phyloP scores from a whole-genome alignment of 2,113 vertebrate genomes.

The Mastomys coucha region DNA sequence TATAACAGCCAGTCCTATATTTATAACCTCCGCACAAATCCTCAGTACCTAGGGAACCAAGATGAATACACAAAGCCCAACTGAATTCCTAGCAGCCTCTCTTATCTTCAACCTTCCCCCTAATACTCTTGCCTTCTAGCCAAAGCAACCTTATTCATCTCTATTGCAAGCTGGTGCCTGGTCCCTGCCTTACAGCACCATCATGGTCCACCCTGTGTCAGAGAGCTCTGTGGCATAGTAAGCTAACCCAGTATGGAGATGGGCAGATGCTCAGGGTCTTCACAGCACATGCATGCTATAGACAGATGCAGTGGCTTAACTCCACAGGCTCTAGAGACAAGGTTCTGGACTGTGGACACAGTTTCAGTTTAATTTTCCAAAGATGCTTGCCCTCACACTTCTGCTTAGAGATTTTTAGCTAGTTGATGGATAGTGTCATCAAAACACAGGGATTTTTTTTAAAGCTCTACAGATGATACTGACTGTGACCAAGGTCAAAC shows the following conservation, averaged over 20 bases:
- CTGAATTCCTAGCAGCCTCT: not conserved
- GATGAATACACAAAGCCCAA: not conserved
- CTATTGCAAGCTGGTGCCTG: not conserved
- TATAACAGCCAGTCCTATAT: not conserved
- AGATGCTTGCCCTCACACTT: rapidly evolving
- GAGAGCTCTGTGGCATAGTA: not conserved
- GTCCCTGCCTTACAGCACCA: not conserved
- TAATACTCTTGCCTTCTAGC: not conserved
- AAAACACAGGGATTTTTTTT: not conserved
- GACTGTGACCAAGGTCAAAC: not conserved
- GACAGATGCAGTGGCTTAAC: not conserved
- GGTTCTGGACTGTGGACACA: not conserved
- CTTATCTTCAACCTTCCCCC: not conserved
- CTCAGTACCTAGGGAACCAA: not conserved
- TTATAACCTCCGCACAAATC: not conserved
- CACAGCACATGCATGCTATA: rapidly evolving
- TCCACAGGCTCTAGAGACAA: not conserved
- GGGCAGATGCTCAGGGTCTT: not conserved
- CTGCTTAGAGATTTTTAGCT: not conserved
- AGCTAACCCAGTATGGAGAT: not conserved
- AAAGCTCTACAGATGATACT: not conserved
- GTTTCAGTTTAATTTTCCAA: not conserved
- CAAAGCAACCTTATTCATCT: not conserved
- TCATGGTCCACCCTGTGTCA: not conserved
- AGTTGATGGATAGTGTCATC: not conserved